A percentile compares a stretch with the other conserved stretches of the same genome.
phyloP scores from a whole-genome alignment of 2,888 invertebrate species.

The Alloplasta piceator region DNA sequence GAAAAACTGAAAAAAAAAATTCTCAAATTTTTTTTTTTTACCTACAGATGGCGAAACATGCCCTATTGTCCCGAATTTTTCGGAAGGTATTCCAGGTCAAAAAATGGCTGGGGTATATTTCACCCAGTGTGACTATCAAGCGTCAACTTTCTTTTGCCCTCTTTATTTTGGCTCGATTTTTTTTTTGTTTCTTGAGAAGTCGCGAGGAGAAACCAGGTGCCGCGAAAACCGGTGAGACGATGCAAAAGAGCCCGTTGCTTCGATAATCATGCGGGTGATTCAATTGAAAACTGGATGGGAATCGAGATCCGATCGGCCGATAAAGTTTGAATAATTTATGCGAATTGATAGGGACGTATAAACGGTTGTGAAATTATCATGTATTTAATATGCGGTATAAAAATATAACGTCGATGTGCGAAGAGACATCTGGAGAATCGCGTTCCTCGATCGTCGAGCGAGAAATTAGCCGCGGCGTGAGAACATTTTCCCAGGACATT shows the following conservation, averaged over 20 bases:
- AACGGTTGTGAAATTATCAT: too few relatives aligned
- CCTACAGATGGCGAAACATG: too few relatives aligned
- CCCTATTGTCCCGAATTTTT: too few relatives aligned
- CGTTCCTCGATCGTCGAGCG: constrained; percentile 6
- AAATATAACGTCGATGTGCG: too few relatives aligned
- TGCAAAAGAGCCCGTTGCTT: constrained; percentile 7
- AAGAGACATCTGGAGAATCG: not conserved
- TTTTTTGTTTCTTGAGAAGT: constrained; percentile 21
- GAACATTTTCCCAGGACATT: not conserved
- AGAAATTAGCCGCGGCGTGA: too few relatives aligned
- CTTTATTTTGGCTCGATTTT: not conserved
- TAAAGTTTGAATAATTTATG: constrained; percentile 71
- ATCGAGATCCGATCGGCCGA: constrained; percentile 65
- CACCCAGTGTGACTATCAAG: too few relatives aligned
- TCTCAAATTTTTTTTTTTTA: too few relatives aligned
- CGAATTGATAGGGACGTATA: not conserved
- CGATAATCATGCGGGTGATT: constrained; percentile 67
- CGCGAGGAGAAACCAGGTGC: constrained; percentile 36
- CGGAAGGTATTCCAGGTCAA: too few relatives aligned
- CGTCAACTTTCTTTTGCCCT: constrained; percentile 3
- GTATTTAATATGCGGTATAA: too few relatives aligned
- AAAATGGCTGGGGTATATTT: too few relatives aligned
- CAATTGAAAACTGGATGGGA: constrained; percentile 64
- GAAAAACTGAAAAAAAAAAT: too few relatives aligned
- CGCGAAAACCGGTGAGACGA: not conserved